Base-by-base conservation (phyloP, 2,797 vertebrate genomes). In the Coluber constrictor region DNA sequence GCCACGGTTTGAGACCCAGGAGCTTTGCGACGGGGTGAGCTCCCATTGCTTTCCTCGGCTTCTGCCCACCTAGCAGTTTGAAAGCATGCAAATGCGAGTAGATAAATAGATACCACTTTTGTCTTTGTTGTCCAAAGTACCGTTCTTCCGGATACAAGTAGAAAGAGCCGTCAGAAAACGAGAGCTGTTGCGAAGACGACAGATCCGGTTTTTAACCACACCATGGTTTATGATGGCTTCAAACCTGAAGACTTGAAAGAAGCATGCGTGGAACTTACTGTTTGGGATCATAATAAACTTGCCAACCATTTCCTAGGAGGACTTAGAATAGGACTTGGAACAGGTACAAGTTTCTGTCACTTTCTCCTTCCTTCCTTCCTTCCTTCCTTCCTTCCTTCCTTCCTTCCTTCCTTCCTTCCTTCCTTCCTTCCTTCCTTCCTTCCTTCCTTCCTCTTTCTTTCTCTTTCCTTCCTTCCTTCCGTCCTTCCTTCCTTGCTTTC, bases 211-310 rank as follows among this genome's bases (percentile, higher is more conserved):
- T 99, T 99, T 95, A 99, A 99, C 96, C 99, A 99, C 97, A 99
- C 98, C 27, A 99, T 99, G 99, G 98, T 99, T 89, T 99, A 99
- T 0, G 98, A 99, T 4, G 98, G 98, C 86, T 98, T 99, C 95
- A 97, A 97, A 59, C 96, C 97, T 16, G 98, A 98, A 93, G 98
- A 99, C 94, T 96, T 99, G 51, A 98, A 86, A 59, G 99, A 99
- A 97, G 98, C 98, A 92, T 99, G 99, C 27, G 94, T 98, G 91
- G 99, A 99, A 94, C 98, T 99, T 92, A 99, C 99, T 0, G 98
- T 99, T 93, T 99, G 99, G 99, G 98, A 99, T 95, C 98, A 98
- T 12, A 98, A 99, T 95, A 97, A 98, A 91, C 97, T 99, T 29
- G 97, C 97, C 88, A 99, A 98, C 96, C 98, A 98, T 94, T 99